Evolutionary conservation across 2,797 vertebrate species (phyloP).

Genomic region (Enteromius radiatus): DNA sequence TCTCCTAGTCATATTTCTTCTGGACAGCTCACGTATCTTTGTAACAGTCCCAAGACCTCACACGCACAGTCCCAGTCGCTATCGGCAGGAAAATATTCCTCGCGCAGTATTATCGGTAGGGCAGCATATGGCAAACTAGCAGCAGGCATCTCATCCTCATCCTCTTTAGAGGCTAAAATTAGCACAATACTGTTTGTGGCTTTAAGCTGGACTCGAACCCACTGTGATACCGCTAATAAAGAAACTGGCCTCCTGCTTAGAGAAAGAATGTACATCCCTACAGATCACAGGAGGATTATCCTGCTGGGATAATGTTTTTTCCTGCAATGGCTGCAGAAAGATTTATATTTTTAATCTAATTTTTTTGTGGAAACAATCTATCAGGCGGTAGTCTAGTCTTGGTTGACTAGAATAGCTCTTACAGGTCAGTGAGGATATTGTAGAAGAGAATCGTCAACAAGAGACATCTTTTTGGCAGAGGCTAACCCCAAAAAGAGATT

Average conservation of each 20-base stretch:
- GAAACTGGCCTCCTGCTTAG: slow-evolving; percentile 58
- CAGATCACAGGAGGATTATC: slow-evolving; percentile 55
- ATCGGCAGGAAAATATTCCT: slow-evolving; percentile 84
- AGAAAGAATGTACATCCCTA: slow-evolving; percentile 48
- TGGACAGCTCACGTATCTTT: slow-evolving; percentile 72
- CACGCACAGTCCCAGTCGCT: slow-evolving; percentile 73
- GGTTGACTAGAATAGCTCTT: slow-evolving; percentile 1
- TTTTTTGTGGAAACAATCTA: slow-evolving; percentile 51
- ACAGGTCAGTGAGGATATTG: slow-evolving; percentile 17
- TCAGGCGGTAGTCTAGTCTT: neutral
- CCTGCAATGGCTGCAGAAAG: slow-evolving; percentile 41
- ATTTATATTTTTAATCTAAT: slow-evolving; percentile 53
- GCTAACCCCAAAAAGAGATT: slow-evolving; percentile 64
- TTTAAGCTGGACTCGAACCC: slow-evolving; percentile 81
- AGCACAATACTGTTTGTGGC: slow-evolving; percentile 89
- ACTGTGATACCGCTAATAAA: slow-evolving; percentile 79
- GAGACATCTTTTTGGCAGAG: slow-evolving; percentile 56
- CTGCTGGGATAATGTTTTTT: slow-evolving; percentile 49
- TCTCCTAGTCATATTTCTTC: slow-evolving; percentile 56
- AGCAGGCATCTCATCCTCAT: slow-evolving; percentile 97
- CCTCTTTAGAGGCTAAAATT: slow-evolving; percentile 99
- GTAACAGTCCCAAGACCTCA: slow-evolving; percentile 68
- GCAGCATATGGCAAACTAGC: slow-evolving; percentile 94
- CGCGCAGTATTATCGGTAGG: slow-evolving; percentile 88
- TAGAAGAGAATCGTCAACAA: slow-evolving; percentile 31